These are phyloP conservation scores for Daphoenositta chrysoptera DNA, from an alignment of 2,113 vertebrate genomes.

Conservation along the genomic window DNA sequence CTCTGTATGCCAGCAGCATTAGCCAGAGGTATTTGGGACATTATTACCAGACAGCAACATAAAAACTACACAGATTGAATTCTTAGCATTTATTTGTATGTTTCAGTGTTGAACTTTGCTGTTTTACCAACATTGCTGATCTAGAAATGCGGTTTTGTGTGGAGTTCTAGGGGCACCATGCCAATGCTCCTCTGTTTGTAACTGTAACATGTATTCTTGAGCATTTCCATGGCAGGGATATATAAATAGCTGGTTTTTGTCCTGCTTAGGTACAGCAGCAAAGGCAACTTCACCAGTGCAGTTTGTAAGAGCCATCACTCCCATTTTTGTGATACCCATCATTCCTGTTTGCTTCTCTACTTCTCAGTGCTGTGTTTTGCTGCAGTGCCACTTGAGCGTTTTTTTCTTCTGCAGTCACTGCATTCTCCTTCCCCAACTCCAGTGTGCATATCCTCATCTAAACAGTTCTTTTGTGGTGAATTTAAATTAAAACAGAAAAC, in stretches of 20 bases:
- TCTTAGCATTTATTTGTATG: not conserved
- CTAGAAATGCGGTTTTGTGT: not conserved
- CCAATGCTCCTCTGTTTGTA: not conserved
- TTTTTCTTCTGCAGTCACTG: not conserved
- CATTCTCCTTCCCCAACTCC: not conserved
- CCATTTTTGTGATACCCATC: fast-evolving
- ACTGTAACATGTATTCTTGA: fast-evolving
- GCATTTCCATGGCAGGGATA: not conserved
- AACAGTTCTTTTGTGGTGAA: not conserved
- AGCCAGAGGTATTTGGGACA: not conserved
- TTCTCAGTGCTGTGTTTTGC: not conserved
- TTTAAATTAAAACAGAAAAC: slow-evolving; percentile 16
- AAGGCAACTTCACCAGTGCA: not conserved
- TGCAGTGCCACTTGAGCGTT: not conserved
- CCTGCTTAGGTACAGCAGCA: not conserved
- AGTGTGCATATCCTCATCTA: not conserved
- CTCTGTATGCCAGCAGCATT: fast-evolving
- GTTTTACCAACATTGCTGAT: not conserved
- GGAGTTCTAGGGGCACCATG: not conserved
- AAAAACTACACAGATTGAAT: not conserved
- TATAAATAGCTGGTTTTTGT: not conserved
- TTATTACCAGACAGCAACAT: not conserved
- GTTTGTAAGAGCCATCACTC: not conserved
- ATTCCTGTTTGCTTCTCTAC: not conserved
- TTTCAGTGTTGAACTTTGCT: not conserved